phyloP scores from a whole-genome alignment of 2,888 invertebrate genomes.

The Drosophila prostipennis region DNA sequence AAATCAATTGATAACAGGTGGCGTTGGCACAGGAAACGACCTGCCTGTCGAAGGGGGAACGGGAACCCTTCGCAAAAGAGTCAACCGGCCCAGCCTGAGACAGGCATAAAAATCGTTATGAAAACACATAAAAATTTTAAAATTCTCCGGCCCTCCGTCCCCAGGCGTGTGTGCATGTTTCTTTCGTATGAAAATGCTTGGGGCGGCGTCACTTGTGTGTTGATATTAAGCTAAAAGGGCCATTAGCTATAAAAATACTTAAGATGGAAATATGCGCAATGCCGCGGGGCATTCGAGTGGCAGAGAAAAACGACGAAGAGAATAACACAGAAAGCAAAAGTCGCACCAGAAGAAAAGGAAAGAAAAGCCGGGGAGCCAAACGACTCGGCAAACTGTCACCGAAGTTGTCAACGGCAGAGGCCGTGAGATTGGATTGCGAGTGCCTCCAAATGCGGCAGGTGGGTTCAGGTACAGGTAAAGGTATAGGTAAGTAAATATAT shows the following conservation, averaged over 20 bases:
- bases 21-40: constrained; percentile 62
- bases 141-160: constrained; percentile 44
- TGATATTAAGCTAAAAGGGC: constrained; percentile 76
- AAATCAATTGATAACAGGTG: constrained; percentile 80
- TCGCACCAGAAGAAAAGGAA: constrained; percentile 8
- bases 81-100: constrained; percentile 38
- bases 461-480: constrained; percentile 25
- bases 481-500: constrained; percentile 44
- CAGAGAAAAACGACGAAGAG: constrained; percentile 21
- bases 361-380: constrained; percentile 26
- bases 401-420: constrained; percentile 55
- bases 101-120: constrained; percentile 73
- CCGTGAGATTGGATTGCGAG: constrained; percentile 9
- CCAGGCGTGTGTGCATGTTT: constrained; percentile 1
- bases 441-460: constrained; percentile 21
- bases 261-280: constrained; percentile 75
- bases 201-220: constrained; percentile 58
- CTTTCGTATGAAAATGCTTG: constrained; percentile 9
- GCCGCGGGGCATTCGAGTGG: constrained; percentile 63
- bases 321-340: constrained; percentile 37
- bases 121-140: constrained; percentile 75
- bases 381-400: constrained; percentile 62
- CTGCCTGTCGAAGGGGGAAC: neutral
- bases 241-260: constrained; percentile 81
- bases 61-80: neutral